These are phyloP conservation scores for Chaetogeoica ovagalla DNA, from an alignment of 2,888 invertebrate genomes.

Conservation along the genomic window DNA sequence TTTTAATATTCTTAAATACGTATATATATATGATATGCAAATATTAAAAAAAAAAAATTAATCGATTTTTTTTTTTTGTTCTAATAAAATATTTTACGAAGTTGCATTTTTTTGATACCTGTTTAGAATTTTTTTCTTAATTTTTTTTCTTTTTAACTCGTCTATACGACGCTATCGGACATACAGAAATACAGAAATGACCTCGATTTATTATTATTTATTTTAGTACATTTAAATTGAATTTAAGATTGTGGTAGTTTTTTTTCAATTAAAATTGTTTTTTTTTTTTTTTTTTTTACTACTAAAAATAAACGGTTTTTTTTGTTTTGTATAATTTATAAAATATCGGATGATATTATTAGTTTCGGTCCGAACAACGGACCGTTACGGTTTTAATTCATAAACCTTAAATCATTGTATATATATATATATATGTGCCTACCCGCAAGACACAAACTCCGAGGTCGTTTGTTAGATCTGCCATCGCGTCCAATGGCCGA, in stretches of 20 bases:
- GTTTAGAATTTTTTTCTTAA: too few species aligned
- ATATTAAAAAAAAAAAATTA: too few species aligned
- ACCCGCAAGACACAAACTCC: constrained; percentile 70
- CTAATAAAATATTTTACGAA: too few species aligned
- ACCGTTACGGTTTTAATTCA: constrained; percentile 36
- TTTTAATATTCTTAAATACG: too few species aligned
- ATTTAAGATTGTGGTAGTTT: too few species aligned
- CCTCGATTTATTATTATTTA: too few species aligned
- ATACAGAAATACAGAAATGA: too few species aligned
- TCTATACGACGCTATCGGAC: too few species aligned
- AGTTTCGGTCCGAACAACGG: constrained; percentile 68
- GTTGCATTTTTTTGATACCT: too few species aligned
- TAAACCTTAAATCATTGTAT: constrained; percentile 53
- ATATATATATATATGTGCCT: too few species aligned
- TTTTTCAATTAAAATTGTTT: not conserved
- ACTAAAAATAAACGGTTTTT: constrained; percentile 8
- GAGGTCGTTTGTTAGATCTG: constrained; percentile 77
- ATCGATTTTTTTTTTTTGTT: too few species aligned
- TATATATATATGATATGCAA: not conserved
- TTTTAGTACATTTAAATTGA: not conserved
- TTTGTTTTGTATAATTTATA: constrained; percentile 7
- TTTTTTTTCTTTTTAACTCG: too few species aligned
- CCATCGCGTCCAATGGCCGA: constrained; percentile 73
- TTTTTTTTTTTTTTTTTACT: constrained; percentile 25
- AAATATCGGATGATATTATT: constrained; percentile 62